These are phyloP conservation scores for Polia nebulosa DNA, from an alignment of 2,888 invertebrate species.

Conservation along the genomic window DNA sequence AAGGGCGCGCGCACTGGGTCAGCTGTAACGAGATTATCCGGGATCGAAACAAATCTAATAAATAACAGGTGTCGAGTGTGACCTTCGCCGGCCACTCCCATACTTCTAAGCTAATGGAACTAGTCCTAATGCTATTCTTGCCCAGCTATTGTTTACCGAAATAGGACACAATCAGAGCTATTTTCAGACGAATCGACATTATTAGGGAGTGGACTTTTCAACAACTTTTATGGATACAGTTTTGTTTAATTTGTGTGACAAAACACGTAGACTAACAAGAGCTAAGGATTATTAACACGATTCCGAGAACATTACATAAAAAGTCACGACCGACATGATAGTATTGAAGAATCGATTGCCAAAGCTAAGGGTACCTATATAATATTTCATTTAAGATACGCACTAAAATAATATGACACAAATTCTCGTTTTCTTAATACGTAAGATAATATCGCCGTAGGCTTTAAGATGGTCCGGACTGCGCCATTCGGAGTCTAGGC, in stretches of 20 bases:
- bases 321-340: not conserved
- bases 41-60: conserved; percentile 88
- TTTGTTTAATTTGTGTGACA: conserved; percentile 1
- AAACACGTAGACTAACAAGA: not conserved
- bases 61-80: conserved; percentile 83
- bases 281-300: conserved; percentile 1
- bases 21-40: conserved; percentile 84
- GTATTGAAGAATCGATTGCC: not conserved
- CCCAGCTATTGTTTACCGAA: conserved; percentile 66
- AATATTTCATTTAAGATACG: conserved; percentile 25
- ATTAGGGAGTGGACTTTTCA: conserved; percentile 24
- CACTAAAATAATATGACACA: conserved; percentile 32
- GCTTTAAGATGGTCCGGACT: conserved; percentile 14
- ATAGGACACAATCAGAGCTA: conserved; percentile 52
- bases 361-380: conserved; percentile 11
- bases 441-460: conserved; percentile 37
- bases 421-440: conserved; percentile 27
- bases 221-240: not conserved
- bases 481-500: no score
- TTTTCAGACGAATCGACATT: conserved; percentile 46
- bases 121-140: conserved; percentile 61
- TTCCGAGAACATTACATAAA: not conserved
- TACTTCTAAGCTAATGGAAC: conserved; percentile 70
- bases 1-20: conserved; percentile 67
- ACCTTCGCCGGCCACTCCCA: conserved; percentile 75